These are phyloP conservation scores for Helicorthomorpha holstii DNA, from an alignment of 1,140 invertebrate species.

Conservation along the genomic window DNA sequence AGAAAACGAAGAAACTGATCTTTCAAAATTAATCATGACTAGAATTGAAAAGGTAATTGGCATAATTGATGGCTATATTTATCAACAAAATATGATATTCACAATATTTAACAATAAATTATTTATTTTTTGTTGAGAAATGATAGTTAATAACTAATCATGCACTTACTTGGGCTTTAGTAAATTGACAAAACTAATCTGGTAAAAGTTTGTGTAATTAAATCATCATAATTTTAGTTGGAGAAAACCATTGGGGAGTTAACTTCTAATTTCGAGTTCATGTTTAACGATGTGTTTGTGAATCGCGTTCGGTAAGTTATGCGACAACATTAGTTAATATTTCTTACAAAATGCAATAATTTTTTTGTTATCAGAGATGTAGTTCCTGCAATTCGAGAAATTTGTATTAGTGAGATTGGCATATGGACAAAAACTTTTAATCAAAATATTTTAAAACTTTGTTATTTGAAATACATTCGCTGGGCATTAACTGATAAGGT, in stretches of 20 bases:
- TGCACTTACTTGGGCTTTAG: too few species aligned
- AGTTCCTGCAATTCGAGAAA: slow-evolving; percentile 86
- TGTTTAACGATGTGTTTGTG: slow-evolving; percentile 99
- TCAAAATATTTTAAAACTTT: slow-evolving; percentile 88
- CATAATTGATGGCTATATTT: background rate
- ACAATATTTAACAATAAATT: background rate
- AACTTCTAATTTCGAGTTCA: slow-evolving; percentile 96
- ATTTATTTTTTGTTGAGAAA: too few species aligned
- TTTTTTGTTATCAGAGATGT: slow-evolving; percentile 52
- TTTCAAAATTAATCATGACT: slow-evolving; percentile 75
- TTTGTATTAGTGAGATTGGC: slow-evolving; percentile 98
- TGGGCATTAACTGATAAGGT: slow-evolving; percentile 96
- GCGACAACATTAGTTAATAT: slow-evolving; percentile 1
- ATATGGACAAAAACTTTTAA: slow-evolving; percentile 99
- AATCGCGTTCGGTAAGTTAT: slow-evolving; percentile 69
- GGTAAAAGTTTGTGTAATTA: too few species aligned
- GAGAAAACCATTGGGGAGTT: slow-evolving; percentile 99
- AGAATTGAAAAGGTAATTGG: slow-evolving; percentile 67
- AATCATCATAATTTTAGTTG: slow-evolving; percentile 20
- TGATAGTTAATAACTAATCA: too few species aligned
- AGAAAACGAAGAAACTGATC: slow-evolving; percentile 54
- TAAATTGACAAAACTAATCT: too few species aligned
- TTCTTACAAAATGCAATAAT: background rate
- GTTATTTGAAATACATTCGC: slow-evolving; percentile 97
- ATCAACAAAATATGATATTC: background rate